phyloP scores from a whole-genome alignment of 2,113 vertebrate genomes.

The Sinocyclocheilus anshuiensis region DNA sequence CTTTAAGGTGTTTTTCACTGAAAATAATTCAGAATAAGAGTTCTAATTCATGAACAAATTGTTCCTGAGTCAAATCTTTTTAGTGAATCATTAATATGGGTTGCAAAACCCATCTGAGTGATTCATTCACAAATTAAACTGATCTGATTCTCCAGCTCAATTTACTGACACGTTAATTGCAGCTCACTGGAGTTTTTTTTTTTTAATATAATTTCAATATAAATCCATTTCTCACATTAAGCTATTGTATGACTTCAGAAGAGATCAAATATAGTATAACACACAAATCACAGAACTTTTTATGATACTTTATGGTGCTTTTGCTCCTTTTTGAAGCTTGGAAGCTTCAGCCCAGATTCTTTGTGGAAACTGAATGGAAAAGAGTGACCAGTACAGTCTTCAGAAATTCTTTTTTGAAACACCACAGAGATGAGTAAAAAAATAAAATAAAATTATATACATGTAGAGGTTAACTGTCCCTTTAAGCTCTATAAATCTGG shows the following conservation, averaged over 20 bases:
- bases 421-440: neutral
- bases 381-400: neutral
- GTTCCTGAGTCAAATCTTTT: neutral
- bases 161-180: neutral
- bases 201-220: neutral
- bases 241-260: neutral
- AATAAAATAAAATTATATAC: neutral
- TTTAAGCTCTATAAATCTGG: constrained; percentile 3
- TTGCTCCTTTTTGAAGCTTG: neutral
- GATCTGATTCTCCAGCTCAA: neutral
- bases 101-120: too few species aligned
- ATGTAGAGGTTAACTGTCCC: neutral
- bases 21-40: neutral
- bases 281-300: too few species aligned
- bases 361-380: neutral
- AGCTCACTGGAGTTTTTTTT: too few species aligned
- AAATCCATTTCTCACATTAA: neutral
- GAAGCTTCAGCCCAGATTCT: neutral
- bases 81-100: neutral
- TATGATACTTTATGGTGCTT: neutral
- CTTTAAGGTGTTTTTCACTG: neutral
- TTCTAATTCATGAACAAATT: neutral
- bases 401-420: neutral
- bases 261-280: neutral
- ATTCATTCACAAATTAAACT: too few species aligned